These are phyloP conservation scores for Tetramorium parvispinum DNA, from an alignment of 1,140 invertebrate genomes.

Conservation along the genomic window DNA sequence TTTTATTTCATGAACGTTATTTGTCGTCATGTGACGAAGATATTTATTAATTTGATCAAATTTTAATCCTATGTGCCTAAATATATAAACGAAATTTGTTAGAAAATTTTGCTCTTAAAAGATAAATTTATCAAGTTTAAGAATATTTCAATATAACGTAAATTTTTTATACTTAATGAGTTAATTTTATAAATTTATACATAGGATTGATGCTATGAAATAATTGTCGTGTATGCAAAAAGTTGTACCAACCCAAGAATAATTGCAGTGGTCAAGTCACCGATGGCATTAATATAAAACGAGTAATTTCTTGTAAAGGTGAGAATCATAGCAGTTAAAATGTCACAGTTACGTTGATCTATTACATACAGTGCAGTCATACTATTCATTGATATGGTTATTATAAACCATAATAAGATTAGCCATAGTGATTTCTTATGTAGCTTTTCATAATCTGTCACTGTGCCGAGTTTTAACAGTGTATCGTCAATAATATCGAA, in stretches of 20 bases:
- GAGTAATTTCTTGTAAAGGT: background rate
- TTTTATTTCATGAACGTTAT: too few relatives aligned
- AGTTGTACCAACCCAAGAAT: background rate
- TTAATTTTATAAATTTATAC: background rate
- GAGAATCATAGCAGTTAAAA: too few relatives aligned
- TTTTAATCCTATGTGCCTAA: background rate
- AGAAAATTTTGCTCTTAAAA: background rate
- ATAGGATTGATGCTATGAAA: background rate
- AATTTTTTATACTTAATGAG: background rate
- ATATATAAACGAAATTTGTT: background rate
- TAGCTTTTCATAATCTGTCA: conserved; percentile 4
- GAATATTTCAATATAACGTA: background rate
- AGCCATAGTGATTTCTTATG: background rate
- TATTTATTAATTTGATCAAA: conserved; percentile 12
- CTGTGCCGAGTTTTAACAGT: background rate
- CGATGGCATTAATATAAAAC: background rate
- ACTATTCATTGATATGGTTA: too few relatives aligned
- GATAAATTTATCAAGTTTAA: background rate
- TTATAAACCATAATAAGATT: background rate
- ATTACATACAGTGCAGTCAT: too few relatives aligned
- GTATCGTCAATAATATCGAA: background rate
- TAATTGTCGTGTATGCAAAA: background rate
- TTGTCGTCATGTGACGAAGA: too few relatives aligned
- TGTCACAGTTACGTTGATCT: background rate
- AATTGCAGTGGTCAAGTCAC: background rate